Conservation (phyloP, 2,113 vertebrate genomes). For the Acrocephalus kingi region DNA sequence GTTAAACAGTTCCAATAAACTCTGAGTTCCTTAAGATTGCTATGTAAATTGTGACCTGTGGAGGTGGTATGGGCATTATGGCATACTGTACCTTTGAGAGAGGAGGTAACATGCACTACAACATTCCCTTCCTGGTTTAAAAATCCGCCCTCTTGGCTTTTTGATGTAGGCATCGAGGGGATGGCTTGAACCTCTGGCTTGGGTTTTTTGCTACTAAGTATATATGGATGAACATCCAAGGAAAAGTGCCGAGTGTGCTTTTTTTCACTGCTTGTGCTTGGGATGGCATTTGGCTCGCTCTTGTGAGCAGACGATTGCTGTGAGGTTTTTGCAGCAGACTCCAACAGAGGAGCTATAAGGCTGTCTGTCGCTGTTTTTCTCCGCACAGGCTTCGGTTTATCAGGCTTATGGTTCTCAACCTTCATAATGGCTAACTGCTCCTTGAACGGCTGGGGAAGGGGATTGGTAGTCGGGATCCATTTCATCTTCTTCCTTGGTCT, state of each 20-base stretch:
- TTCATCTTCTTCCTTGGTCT: constrained; percentile 96
- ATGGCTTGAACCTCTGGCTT: constrained; percentile 80
- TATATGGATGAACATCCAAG: constrained; percentile 95
- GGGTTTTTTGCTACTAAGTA: constrained; percentile 89
- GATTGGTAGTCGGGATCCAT: constrained; percentile 91
- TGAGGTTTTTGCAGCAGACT: constrained; percentile 81
- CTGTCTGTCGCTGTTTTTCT: constrained; percentile 89
- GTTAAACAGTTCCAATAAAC: not conserved
- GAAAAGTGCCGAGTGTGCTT: constrained; percentile 95
- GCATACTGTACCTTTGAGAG: constrained; percentile 77
- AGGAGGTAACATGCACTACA: constrained; percentile 58
- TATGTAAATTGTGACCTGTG: not conserved
- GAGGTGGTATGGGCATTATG: not conserved
- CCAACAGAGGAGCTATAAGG: constrained; percentile 89
- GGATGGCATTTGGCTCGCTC: constrained; percentile 61
- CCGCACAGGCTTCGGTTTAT: constrained; percentile 90
- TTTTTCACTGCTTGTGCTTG: constrained; percentile 78
- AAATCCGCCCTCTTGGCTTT: constrained; percentile 86
- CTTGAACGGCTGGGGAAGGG: constrained; percentile 96
- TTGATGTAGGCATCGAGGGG: constrained; percentile 80
- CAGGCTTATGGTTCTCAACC: constrained; percentile 89
- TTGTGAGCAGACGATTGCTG: constrained; percentile 77
- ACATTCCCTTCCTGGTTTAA: constrained; percentile 76
- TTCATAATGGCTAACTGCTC: constrained; percentile 89
- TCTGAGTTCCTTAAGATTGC: not conserved